Base-by-base conservation (phyloP, 2,113 vertebrate species). In the Tachycineta bicolor region DNA sequence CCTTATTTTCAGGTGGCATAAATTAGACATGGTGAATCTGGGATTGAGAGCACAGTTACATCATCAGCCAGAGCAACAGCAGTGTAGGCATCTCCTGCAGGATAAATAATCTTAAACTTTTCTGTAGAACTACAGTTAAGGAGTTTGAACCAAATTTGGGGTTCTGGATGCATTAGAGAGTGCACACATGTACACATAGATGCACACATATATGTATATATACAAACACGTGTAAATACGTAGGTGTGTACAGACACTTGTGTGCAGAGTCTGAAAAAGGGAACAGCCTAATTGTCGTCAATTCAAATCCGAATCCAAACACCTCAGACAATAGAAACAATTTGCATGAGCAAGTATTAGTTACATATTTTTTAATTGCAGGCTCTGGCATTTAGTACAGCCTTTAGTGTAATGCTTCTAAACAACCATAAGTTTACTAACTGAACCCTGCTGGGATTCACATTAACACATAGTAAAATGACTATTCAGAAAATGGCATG, bases 381-480 rank as follows among this genome's bases (percentile, higher is more conserved):
- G 44, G 26, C 94, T 86, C 2, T 5, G 41, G 56, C 67, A 41
- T 73, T 96, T 86, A 94, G 83, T 95, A n/a, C 46, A 83, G 31
- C 33, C 59, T 67, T 81, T 83, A 78, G 77, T 86, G 68, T 86
- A 92, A 83, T 67, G 76, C 44, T 93, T 92, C 93, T 89, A 81
- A 93, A 95, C 79, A 92, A 60, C 77, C 93, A 78, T 92, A 81
- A 87, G 83, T 93, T 96, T 95, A 94, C 96, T 81, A 95, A 95
- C 76, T 90, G 85, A 80, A 89, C 92, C 94, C 90, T 75, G 88
- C 92, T 93, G 92, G 43, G 88, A 37, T 60, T 93, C 94, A 90
- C 92, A 94, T 97, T 96, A 94, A 90, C 94, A 95, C 93, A 93
- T 78, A 94, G 92, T 92, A 96, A 96, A 97, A 75, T 92, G 60